Conservation (phyloP, 1,140 invertebrate genomes). For the Bombus confusus region DNA sequence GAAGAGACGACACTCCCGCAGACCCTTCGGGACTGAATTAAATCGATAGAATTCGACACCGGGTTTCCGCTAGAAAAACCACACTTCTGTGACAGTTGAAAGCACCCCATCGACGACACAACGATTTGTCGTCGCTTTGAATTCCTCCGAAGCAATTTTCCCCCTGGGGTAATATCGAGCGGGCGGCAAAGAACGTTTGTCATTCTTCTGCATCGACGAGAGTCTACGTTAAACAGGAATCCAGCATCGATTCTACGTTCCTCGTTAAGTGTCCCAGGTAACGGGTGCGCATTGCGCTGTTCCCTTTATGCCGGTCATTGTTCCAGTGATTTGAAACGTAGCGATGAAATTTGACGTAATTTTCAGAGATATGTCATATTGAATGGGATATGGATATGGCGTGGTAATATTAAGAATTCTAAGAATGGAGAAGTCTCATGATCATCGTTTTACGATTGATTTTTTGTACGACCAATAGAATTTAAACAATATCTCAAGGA, state of each 20-base stretch:
- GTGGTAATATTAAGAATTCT: no score
- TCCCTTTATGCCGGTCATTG: no score
- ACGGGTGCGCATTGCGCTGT: neutral
- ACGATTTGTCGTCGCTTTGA: slow-evolving; percentile 34
- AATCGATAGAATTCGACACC: slow-evolving; percentile 32
- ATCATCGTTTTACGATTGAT: no score
- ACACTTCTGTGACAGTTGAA: neutral
- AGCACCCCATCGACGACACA: neutral
- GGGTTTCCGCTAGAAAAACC: neutral
- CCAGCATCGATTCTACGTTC: neutral
- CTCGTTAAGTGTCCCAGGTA: neutral
- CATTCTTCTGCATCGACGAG: neutral
- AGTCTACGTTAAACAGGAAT: neutral
- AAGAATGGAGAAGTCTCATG: no score
- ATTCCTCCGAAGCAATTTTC: slow-evolving; percentile 1
- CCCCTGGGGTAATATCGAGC: neutral
- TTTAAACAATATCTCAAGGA: no score
- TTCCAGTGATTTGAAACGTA: no score
- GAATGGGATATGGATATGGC: no score
- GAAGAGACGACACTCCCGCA: neutral
- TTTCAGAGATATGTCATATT: no score
- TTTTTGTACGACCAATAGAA: no score
- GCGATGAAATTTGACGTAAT: no score
- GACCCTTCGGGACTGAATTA: slow-evolving; percentile 14
- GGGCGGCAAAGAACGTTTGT: neutral